Base-by-base conservation (phyloP, 2,888 invertebrate genomes). In the Acrobasis suavella region DNA sequence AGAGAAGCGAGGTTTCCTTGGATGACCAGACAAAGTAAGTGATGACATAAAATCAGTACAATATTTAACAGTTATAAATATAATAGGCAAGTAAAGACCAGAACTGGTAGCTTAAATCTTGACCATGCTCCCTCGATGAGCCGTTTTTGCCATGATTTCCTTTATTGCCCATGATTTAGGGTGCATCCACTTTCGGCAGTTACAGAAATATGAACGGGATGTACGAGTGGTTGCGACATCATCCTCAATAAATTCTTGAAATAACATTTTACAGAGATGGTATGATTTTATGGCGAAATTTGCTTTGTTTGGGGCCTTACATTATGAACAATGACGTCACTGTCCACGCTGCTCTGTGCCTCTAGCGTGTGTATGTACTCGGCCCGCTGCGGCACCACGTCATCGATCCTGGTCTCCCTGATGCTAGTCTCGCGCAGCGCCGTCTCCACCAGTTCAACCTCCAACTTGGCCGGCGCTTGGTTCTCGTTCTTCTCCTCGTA, bases 311-410 rank as follows among this genome's bases (percentile, higher is more conserved):
- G 46, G 2, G 46, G 1, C 7, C 94, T 94, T 89, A 96, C 96
- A 87, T 96, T 96, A 90, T 95, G 94, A 70, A 94, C 95, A 77
- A 93, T 93, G 75, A 93, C 94, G 79, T 93, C 94, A 71, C 94
- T 93, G 71, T 95, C 94, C 46, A 92, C 83, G 72, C 92, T 93
- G 78, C 92, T 92, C 79, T 93, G 92, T 46, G 91, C 89, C 70
- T 93, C 93, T 62, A 93, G 75, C 1, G 89, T 87, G 75, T 87
- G 91, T 10, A 89, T 87, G 72, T 89, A 92, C 64, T 87, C 87
- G 0, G 83, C 94, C 81, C 85, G 79, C 65, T 85, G 80, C n/a
- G 93, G 94, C 51, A 86, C 79, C 69, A 92, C 85, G 64, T 87
- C 87, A 82, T 95, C 95, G 67, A 95, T 95, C 87, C 93, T 94